Evolutionary conservation across 1,140 invertebrate species (phyloP), one percentile per base, ranked within the genome.

Genomic region (Brachionus calyciflorus): DNA sequence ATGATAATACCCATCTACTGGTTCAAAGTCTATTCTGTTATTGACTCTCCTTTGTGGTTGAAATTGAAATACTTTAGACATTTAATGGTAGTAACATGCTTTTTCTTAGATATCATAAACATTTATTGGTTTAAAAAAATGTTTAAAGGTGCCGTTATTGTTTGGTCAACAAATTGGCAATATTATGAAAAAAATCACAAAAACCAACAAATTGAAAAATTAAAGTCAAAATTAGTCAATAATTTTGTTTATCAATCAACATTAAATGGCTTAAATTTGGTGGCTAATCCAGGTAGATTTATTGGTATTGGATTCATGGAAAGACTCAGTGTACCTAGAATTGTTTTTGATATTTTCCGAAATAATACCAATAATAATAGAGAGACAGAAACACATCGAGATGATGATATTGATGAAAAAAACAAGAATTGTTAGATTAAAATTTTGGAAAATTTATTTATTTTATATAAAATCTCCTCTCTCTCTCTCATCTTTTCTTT

Each of bases 71-170:
- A 82, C 77, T 80, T 83, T 17, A 79, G 79, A 44, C 76, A 79
- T 28, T 79, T 82, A n/a, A 77, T 84, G 19, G 76, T 83, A 49
- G 55, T 80, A n/a, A 78, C 82, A 6, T 83, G 82, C 77, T 37
- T 81, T 73, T 76, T 83, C 65, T 76, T 84, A 17, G 83, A 84
- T 77, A 65, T 80, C 10, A 81, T 83, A 28, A 84, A 84, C 79
- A 40, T 84, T 30, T 80, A 79, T 70, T 84, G 83, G 83, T 82
- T 84, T 76, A 80, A 80, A 75, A 84, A 81, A 79, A 81, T 84
- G 63, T 80, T 78, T 53, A 51, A 78, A 49, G 83, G 83, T 26
- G 80, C 79, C 7, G 55, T 77, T 21, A 82, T 80, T 73, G 79
- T 82, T 3, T 73, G 69, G 69, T 73, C 69, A 6, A 17, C 46